These are phyloP conservation scores for Notolabrus celidotus DNA, from an alignment of 2,797 vertebrate species.

Conservation along the genomic window DNA sequence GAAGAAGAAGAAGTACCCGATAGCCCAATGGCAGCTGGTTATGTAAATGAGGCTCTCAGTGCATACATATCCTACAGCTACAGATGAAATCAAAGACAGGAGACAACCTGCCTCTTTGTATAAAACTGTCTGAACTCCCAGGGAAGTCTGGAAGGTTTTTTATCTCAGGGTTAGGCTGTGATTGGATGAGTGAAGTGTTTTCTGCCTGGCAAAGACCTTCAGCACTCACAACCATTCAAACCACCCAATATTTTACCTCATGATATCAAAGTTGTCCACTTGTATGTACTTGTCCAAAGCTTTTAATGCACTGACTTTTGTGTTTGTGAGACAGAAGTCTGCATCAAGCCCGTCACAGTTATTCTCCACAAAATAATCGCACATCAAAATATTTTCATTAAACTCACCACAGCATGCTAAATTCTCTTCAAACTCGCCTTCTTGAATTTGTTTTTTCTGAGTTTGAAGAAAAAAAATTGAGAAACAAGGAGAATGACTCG, in stretches of 20 bases:
- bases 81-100: slow-evolving; percentile 16
- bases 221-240: not conserved
- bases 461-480: too few species aligned
- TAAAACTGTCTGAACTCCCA: slow-evolving; percentile 11
- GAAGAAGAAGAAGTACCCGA: too few species aligned
- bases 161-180: not conserved
- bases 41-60: not conserved
- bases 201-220: not conserved
- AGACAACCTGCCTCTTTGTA: not conserved
- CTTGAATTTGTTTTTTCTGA: too few species aligned
- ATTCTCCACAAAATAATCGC: too few species aligned
- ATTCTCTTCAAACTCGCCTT: too few species aligned
- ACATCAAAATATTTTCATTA: too few species aligned
- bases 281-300: not conserved
- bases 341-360: too few species aligned
- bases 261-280: not conserved
- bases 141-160: not conserved
- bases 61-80: not conserved
- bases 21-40: not conserved
- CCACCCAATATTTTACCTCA: not conserved
- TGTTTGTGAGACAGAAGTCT: too few species aligned
- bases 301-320: not conserved
- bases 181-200: not conserved
- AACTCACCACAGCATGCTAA: too few species aligned
- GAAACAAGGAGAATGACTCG: too few species aligned